Evolutionary conservation across 2,888 invertebrate genomes (phyloP).

Genomic region (Lottia gigantea): DNA sequence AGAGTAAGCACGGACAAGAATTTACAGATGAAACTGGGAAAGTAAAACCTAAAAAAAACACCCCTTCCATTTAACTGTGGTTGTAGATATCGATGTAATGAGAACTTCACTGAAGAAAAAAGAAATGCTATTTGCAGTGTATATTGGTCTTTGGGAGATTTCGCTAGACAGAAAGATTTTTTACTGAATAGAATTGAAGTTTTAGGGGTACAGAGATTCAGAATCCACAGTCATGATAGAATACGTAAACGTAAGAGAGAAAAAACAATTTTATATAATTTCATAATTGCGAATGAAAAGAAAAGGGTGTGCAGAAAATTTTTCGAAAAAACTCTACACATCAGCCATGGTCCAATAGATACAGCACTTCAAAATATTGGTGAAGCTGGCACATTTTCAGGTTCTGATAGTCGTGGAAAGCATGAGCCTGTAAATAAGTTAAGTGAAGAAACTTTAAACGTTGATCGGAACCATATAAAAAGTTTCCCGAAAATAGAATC

Average conservation of each 20-base stretch:
- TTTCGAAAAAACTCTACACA: not conserved
- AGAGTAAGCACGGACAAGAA: not conserved
- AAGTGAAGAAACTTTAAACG: not conserved
- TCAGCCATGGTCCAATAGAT: not conserved
- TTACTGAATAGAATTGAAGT: not conserved
- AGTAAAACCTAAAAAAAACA: not conserved
- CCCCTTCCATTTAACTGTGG: not conserved
- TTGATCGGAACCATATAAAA: not conserved
- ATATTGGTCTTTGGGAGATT: not conserved
- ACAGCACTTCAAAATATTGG: not conserved
- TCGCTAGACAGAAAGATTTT: not conserved
- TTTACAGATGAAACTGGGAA: not conserved
- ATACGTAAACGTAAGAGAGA: not conserved
- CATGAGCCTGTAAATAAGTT: not conserved
- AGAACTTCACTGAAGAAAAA: not conserved
- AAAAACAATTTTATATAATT: not conserved
- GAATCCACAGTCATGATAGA: not conserved
- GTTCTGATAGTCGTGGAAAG: not conserved
- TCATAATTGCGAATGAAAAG: not conserved
- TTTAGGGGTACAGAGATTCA: not conserved
- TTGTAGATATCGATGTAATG: not conserved
- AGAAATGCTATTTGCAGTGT: not conserved
- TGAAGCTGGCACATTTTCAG: not conserved
- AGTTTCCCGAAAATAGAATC: constrained; percentile 12
- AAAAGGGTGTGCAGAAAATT: not conserved